Evolutionary conservation across 2,113 vertebrate species (phyloP).

Genomic region (Larimichthys crocea): DNA sequence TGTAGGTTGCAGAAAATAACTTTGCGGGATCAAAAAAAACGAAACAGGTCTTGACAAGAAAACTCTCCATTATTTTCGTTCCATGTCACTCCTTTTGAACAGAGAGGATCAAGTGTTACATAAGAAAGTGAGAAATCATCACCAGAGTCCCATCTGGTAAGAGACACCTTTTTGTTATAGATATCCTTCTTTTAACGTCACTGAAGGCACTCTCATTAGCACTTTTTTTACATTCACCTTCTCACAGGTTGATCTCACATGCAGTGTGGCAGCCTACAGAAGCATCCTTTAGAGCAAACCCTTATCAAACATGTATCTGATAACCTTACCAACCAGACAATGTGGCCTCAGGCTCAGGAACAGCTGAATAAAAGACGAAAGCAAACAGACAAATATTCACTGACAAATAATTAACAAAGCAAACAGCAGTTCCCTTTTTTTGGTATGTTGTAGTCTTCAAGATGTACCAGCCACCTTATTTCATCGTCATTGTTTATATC

Average conservation of each 20-base stretch:
- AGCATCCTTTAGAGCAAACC: not conserved
- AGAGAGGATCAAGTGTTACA: not conserved
- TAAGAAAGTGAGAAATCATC: conserved; percentile 2
- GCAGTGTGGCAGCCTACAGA: not conserved
- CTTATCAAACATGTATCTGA: not conserved
- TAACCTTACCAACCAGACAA: conserved; percentile 20
- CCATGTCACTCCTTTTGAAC: not conserved
- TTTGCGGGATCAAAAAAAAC: not conserved
- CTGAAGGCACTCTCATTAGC: conserved; percentile 51
- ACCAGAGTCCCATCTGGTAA: not conserved
- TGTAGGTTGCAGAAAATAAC: not conserved
- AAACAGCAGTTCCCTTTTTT: conserved; percentile 32
- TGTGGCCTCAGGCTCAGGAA: conserved; percentile 13
- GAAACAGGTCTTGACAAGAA: conserved; percentile 9
- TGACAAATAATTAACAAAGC: conserved; percentile 14
- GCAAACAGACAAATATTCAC: conserved; percentile 26
- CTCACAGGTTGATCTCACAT: not conserved
- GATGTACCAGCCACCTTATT: conserved; percentile 70
- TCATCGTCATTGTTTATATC: not conserved
- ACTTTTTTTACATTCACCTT: conserved; percentile 14
- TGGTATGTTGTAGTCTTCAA: conserved; percentile 32
- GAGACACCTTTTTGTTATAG: not conserved
- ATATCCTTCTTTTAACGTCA: conserved; percentile 2
- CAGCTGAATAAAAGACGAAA: conserved; percentile 18
- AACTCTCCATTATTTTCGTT: conserved; percentile 11